A percentile compares a stretch with the other conserved stretches of the same genome.
Conservation (phyloP, 2,113 vertebrate species). For the Sciurus niger region DNA sequence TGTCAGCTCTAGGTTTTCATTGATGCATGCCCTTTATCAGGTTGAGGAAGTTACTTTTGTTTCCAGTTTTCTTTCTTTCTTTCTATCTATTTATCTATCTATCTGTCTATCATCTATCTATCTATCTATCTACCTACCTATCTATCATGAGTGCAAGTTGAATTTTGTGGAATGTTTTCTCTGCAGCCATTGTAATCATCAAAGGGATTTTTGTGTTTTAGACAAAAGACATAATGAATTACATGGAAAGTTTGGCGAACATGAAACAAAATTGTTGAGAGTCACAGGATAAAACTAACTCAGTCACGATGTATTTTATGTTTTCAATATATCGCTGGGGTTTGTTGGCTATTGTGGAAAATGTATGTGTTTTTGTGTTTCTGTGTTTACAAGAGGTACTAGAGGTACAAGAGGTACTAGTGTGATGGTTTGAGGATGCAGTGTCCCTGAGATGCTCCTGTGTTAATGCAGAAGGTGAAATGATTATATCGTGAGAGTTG, state of each 20-base stretch:
- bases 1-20: background rate
- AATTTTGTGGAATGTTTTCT: background rate
- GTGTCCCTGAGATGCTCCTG: no score
- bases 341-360: background rate
- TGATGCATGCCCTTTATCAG: accelerated
- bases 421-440: no score
- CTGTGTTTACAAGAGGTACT: background rate
- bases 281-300: background rate
- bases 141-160: background rate
- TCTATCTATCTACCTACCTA: no score
- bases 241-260: background rate
- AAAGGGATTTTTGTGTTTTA: background rate
- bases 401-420: background rate
- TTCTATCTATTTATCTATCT: no score
- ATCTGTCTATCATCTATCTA: no score
- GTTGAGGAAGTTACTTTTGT: background rate
- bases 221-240: background rate
- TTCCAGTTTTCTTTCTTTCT: background rate
- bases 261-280: background rate
- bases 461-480: no score
- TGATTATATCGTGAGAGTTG: no score
- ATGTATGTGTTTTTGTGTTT: background rate
- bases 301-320: background rate
- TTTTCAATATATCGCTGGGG: background rate
- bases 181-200: background rate